phyloP scores from a whole-genome alignment of 2,113 vertebrate species.

The Chloropsis cyanopogon region DNA sequence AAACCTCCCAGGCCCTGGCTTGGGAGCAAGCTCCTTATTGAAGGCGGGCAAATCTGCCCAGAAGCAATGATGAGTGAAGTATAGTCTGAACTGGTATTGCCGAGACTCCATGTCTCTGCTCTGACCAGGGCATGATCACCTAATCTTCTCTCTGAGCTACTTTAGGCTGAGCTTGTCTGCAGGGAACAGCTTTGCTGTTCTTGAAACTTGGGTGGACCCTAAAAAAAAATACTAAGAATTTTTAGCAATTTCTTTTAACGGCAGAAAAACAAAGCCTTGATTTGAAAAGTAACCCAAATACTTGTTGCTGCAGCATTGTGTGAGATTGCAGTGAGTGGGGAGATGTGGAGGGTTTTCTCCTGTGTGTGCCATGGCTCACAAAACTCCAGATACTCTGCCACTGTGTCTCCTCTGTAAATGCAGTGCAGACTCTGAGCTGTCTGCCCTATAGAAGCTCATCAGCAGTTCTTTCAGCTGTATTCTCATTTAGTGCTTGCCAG shows the following conservation, averaged over 20 bases:
- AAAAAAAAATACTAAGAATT: neutral
- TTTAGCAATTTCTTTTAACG: neutral
- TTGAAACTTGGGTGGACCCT: neutral
- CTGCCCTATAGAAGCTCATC: neutral
- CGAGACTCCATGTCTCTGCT: slow-evolving; percentile 41
- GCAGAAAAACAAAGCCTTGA: neutral
- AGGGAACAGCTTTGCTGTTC: neutral
- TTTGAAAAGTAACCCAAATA: neutral
- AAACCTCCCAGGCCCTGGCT: neutral
- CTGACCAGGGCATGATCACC: slow-evolving; percentile 77
- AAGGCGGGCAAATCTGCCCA: neutral
- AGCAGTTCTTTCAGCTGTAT: neutral
- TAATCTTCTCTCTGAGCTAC: slow-evolving; percentile 85
- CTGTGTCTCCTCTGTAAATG: neutral
- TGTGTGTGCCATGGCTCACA: rapidly evolving
- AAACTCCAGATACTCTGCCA: neutral
- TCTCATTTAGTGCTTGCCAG: neutral
- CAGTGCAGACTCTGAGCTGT: neutral
- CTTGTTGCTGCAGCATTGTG: neutral
- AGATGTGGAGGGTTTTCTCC: neutral
- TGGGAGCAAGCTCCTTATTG: neutral
- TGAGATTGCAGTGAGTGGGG: neutral
- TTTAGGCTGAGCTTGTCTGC: neutral
- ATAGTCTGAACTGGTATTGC: slow-evolving; percentile 80
- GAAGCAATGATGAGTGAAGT: slow-evolving; percentile 80